Conservation (phyloP, 1,140 invertebrate genomes). For the Drosophila murphyi region DNA sequence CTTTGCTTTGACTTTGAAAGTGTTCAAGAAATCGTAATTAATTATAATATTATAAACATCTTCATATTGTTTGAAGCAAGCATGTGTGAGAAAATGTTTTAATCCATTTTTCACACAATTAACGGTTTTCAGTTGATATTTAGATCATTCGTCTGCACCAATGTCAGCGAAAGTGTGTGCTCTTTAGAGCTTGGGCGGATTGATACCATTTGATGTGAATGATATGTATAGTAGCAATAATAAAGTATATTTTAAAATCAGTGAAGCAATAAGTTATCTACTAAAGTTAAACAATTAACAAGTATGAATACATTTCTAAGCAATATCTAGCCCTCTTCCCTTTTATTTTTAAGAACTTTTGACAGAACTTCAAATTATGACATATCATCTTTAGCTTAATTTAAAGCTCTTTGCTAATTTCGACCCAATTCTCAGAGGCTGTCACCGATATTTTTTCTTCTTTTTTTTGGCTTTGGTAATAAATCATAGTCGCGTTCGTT, state of each 20-base stretch:
- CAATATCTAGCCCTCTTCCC: too few species aligned
- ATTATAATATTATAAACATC: constrained; percentile 78
- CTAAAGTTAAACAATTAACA: too few species aligned
- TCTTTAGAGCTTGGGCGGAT: constrained; percentile 20
- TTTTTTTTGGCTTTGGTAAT: constrained; percentile 35
- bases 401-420: constrained; percentile 67
- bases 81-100: constrained; percentile 63
- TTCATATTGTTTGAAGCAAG: constrained; percentile 62
- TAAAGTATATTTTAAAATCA: not conserved
- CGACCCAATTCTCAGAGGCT: constrained; percentile 69
- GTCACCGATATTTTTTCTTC: constrained; percentile 26
- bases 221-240: not conserved
- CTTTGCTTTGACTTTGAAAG: constrained; percentile 74
- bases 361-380: constrained; percentile 26
- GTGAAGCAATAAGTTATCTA: not conserved
- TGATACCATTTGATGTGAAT: constrained; percentile 5
- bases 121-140: constrained; percentile 36
- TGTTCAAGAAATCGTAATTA: constrained; percentile 70
- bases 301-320: too few species aligned
- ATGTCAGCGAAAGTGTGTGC: constrained; percentile 60
- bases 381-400: constrained; percentile 54
- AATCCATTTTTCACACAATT: constrained; percentile 63
- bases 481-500: constrained; percentile 69
- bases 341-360: not conserved
- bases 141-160: constrained; percentile 41